Evolutionary conservation across 1,140 invertebrate species (phyloP).

Genomic region (Rhagoletis zephyria): DNA sequence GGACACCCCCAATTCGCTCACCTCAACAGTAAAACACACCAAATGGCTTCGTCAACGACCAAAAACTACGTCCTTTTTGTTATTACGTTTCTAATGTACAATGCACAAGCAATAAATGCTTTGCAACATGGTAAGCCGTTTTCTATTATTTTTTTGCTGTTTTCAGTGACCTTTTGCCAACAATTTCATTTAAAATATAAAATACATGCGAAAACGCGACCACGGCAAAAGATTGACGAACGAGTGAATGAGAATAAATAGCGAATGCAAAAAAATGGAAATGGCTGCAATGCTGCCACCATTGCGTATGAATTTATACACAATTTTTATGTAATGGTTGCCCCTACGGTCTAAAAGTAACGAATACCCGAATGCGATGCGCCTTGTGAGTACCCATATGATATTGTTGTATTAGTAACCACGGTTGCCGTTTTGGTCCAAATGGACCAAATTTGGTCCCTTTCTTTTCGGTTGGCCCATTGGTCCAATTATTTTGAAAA

Average conservation of each 20-base stretch:
- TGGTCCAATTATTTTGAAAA: too few relatives aligned
- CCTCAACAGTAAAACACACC: neutral
- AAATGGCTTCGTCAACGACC: constrained; percentile 4
- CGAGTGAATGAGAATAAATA: constrained; percentile 8
- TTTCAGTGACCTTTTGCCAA: constrained; percentile 10
- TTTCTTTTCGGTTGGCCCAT: too few relatives aligned
- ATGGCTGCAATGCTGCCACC: neutral
- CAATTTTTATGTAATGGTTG: too few relatives aligned
- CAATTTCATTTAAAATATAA: constrained; percentile 6
- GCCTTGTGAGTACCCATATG: too few relatives aligned
- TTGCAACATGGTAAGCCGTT: neutral
- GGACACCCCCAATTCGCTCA: constrained; percentile 28
- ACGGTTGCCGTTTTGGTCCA: too few relatives aligned
- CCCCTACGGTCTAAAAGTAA: too few relatives aligned
- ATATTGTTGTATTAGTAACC: too few relatives aligned
- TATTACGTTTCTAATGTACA: neutral
- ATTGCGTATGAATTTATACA: too few relatives aligned
- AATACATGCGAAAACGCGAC: constrained; percentile 33
- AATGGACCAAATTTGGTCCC: too few relatives aligned
- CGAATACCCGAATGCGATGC: too few relatives aligned
- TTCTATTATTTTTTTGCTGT: neutral
- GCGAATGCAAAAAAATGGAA: constrained; percentile 20
- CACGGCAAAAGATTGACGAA: constrained; percentile 21
- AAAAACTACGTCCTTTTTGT: neutral
- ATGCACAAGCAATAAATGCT: neutral